A percentile compares a stretch with the other conserved stretches of the same genome.
Evolutionary conservation across 2,797 vertebrate genomes (phyloP).

Genomic region (Labroides dimidiatus): DNA sequence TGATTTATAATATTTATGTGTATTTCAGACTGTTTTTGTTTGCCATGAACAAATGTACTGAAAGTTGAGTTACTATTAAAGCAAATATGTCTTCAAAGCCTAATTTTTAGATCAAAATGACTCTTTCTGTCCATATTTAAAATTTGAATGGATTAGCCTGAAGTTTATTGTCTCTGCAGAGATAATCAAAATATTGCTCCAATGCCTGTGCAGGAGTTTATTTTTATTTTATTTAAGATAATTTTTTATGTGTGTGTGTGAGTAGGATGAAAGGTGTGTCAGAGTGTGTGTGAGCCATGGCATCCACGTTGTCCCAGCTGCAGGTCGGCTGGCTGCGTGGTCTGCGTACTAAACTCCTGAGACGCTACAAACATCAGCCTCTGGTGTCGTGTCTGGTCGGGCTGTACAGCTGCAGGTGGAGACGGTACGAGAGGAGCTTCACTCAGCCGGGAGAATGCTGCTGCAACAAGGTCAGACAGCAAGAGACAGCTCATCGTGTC

Average conservation of each 20-base stretch:
- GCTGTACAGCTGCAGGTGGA: constrained; percentile 90
- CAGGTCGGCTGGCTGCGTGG: constrained; percentile 80
- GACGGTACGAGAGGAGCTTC: constrained; percentile 74
- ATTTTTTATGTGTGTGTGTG: constrained; percentile 18
- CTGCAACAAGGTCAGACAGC: constrained; percentile 81
- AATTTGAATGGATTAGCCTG: no score
- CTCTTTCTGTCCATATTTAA: no score
- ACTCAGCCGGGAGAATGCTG: constrained; percentile 84
- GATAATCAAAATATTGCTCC: no score
- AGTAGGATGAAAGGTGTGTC: constrained; percentile 20
- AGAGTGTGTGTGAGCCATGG: constrained; percentile 42
- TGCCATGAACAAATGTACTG: neutral
- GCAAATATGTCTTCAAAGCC: neutral
- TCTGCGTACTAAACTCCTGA: constrained; percentile 78
- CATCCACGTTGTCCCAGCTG: constrained; percentile 70
- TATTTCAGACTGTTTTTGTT: no score
- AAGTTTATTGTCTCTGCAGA: no score
- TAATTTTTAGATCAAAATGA: no score
- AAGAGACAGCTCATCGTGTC: neutral
- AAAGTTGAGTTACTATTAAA: neutral
- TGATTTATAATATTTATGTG: no score
- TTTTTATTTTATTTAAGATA: neutral
- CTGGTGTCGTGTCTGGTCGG: constrained; percentile 87
- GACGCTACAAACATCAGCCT: constrained; percentile 78
- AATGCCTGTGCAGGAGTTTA: neutral